phyloP scores from a whole-genome alignment of 2,113 vertebrate genomes.

The Microtus oregoni region DNA sequence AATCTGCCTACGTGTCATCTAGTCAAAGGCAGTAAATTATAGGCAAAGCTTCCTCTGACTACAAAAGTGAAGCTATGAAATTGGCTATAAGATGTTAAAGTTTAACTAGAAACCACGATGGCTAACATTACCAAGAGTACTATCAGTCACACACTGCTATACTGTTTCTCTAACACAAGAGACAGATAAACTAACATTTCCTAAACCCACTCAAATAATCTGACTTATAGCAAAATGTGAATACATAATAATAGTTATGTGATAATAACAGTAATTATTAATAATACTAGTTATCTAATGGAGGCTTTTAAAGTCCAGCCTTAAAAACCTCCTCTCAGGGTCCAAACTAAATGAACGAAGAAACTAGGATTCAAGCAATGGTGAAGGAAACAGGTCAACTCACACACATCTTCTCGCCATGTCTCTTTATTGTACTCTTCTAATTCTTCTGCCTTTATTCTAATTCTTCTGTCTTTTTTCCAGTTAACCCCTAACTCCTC shows the following conservation, averaged over 20 bases:
- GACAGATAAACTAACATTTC: constrained; percentile 20
- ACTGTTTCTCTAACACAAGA: neutral
- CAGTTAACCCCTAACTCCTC: too few relatives aligned
- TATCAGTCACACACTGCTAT: neutral
- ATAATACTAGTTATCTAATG: too few relatives aligned
- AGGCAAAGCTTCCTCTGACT: neutral
- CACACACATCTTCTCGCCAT: too few relatives aligned
- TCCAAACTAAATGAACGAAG: too few relatives aligned
- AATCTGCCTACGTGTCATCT: constrained; percentile 45
- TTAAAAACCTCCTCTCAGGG: too few relatives aligned
- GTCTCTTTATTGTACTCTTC: too few relatives aligned
- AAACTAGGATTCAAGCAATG: too few relatives aligned
- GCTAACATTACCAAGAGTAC: neutral
- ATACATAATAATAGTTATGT: neutral
- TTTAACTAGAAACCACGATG: constrained; percentile 8
- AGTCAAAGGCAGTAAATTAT: constrained; percentile 56
- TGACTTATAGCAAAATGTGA: constrained; percentile 14
- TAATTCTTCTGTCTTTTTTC: too few relatives aligned
- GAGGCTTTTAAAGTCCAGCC: too few relatives aligned
- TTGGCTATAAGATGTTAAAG: neutral
- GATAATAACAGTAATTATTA: too few relatives aligned
- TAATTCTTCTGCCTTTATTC: too few relatives aligned
- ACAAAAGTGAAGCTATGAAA: neutral
- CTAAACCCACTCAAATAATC: neutral
- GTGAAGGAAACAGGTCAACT: too few relatives aligned